A percentile compares a stretch with the other conserved stretches of the same genome.
Evolutionary conservation across 2,113 vertebrate genomes (phyloP).

Genomic region (Gyps fulvus): DNA sequence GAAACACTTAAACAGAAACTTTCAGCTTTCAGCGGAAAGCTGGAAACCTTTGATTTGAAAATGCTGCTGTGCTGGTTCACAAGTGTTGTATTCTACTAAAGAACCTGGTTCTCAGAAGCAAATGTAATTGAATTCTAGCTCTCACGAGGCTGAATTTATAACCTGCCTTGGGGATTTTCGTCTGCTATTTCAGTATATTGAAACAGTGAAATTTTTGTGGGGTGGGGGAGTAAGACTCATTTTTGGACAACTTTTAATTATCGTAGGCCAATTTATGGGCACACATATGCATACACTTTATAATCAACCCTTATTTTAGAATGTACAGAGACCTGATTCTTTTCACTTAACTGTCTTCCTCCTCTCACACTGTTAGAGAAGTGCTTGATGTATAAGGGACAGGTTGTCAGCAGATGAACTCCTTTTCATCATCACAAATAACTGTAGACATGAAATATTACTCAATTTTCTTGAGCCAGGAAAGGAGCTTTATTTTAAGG

Average conservation of each 20-base stretch:
- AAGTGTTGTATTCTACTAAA: constrained; percentile 14
- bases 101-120: background rate
- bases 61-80: constrained; percentile 26
- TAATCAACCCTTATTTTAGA: background rate
- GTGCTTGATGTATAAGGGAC: background rate
- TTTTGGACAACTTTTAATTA: background rate
- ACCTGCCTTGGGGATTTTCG: background rate
- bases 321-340: background rate
- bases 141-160: background rate
- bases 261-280: background rate
- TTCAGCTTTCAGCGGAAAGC: constrained; percentile 4
- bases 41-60: constrained; percentile 48
- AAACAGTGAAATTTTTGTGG: background rate
- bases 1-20: constrained; percentile 24
- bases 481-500: constrained; percentile 37
- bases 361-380: background rate
- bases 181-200: background rate
- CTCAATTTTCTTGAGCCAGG: constrained; percentile 32
- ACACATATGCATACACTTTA: background rate
- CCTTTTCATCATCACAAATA: constrained; percentile 53
- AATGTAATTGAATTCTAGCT: constrained; percentile 39
- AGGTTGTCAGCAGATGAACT: constrained; percentile 35
- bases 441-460: constrained; percentile 42
- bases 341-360: background rate
- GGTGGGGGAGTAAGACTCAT: background rate